Percentiles rank a stretch among this genome's conserved stretches.
phyloP scores from a whole-genome alignment of 2,888 invertebrate species.

The Erebia palarica region DNA sequence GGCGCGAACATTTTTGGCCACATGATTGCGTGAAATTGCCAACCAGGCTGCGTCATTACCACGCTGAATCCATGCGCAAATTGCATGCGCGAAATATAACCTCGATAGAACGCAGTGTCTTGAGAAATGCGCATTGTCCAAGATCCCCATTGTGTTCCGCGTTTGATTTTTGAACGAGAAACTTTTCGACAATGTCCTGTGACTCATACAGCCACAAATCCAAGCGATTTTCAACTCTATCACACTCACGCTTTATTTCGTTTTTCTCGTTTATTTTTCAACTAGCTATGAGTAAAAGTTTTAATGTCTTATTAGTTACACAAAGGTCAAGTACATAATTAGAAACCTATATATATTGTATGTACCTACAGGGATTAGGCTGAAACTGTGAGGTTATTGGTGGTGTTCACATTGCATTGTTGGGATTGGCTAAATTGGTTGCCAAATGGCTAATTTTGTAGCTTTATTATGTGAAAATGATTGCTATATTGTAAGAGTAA shows the following conservation, averaged over 20 bases:
- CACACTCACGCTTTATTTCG: neutral
- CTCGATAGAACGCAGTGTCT: conserved; percentile 47
- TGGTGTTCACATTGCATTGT: too few species aligned
- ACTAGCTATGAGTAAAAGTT: too few species aligned
- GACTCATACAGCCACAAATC: conserved; percentile 3
- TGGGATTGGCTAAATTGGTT: too few species aligned
- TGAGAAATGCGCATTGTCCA: conserved; percentile 40
- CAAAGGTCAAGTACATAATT: too few species aligned
- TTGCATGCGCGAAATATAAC: conserved; percentile 63
- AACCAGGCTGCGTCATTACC: conserved; percentile 65
- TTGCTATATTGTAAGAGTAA: too few species aligned
- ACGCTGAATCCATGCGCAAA: conserved; percentile 55
- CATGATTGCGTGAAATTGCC: conserved; percentile 60
- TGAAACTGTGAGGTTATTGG: too few species aligned
- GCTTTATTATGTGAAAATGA: too few species aligned
- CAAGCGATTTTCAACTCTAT: conserved; percentile 14
- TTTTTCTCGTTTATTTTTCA: too few species aligned
- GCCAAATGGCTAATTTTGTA: too few species aligned
- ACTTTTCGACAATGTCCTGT: neutral
- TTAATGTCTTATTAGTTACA: too few species aligned
- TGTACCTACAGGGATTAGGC: too few species aligned
- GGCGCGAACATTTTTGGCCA: conserved; percentile 51
- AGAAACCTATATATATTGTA: too few species aligned
- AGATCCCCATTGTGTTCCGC: conserved; percentile 14
- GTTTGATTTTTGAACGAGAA: conserved; percentile 15